Base-by-base conservation (phyloP, 2,888 invertebrate species). In the Parnassius apollo region DNA sequence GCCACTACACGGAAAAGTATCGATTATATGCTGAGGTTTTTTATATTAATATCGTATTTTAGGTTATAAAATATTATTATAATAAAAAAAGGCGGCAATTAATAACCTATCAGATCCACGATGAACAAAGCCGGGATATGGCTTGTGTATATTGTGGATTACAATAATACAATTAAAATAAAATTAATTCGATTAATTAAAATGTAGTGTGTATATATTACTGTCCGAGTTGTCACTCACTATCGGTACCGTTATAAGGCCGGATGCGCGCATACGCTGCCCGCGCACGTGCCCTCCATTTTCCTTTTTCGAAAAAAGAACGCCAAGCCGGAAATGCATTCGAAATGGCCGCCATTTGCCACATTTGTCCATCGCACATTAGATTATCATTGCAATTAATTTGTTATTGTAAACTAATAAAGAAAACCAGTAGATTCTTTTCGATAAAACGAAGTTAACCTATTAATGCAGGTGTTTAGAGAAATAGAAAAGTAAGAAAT, bases 221-320 rank as follows among this genome's bases (percentile, higher is more conserved):
- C 42, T 53, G 13, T 49, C 58, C 59, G 11, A 67, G 63, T 64
- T 63, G 56, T 54, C 54, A 54, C 65, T 10, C 35, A 35, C 65
- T 53, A 65, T 46, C 52, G 52, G 57, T 70, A 73, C 59, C 69
- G 67, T 57, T 68, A 56, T 57, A 61, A 35, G 46, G 61, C 61
- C 66, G 69, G 70, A 70, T 67, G 68, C 68, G 62, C 49, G 62
- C 49, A 50, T 54, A 55, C 67, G 65, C 44, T 42, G 13, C 48
- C 54, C 52, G 66, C 72, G 46, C 46, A 70, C 69, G 74, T 71
- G 71, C 67, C 67, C 69, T 63, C 69, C 69, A 69, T 72, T 71
- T 72, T 71, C 69, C 69, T 69, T 73, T 71, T 73, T 72, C 65
- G 57, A 67, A 70, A 71, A 70, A 69, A 69, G 60, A 62, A 64